phyloP scores from a whole-genome alignment of 2,888 invertebrate genomes.

The Disparrhopalites patrizii region DNA sequence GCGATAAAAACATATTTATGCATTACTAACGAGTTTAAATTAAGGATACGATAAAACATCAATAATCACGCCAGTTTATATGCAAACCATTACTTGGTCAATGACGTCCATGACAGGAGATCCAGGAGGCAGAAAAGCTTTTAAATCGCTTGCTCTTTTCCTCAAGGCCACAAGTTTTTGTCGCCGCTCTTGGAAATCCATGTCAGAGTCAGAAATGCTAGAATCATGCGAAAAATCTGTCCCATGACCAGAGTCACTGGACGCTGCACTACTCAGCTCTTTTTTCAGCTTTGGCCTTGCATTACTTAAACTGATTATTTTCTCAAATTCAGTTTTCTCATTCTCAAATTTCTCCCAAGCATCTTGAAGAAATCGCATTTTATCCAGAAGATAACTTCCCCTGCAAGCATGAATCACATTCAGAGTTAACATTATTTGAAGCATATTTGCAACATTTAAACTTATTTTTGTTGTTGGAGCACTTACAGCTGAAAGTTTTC shows the following conservation, averaged over 20 bases:
- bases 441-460: not conserved
- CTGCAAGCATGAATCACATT: constrained; percentile 19
- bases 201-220: constrained; percentile 46
- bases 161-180: constrained; percentile 44
- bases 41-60: constrained; percentile 5
- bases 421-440: not conserved
- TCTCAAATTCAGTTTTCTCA: constrained; percentile 46
- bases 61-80: too few species aligned
- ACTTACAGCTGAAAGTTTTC: constrained; percentile 48
- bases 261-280: constrained; percentile 44
- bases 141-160: constrained; percentile 45
- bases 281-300: constrained; percentile 38
- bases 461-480: not conserved
- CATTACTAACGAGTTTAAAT: too few species aligned
- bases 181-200: constrained; percentile 44
- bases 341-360: constrained; percentile 47
- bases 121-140: constrained; percentile 44
- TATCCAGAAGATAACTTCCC: constrained; percentile 46
- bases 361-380: constrained; percentile 47
- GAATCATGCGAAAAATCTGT: constrained; percentile 46
- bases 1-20: constrained; percentile 12
- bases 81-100: constrained; percentile 34
- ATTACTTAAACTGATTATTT: constrained; percentile 33
- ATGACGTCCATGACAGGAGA: constrained; percentile 45
- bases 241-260: constrained; percentile 47